phyloP scores from a whole-genome alignment of 2,888 invertebrate species.

The Diachrysia chrysitis region DNA sequence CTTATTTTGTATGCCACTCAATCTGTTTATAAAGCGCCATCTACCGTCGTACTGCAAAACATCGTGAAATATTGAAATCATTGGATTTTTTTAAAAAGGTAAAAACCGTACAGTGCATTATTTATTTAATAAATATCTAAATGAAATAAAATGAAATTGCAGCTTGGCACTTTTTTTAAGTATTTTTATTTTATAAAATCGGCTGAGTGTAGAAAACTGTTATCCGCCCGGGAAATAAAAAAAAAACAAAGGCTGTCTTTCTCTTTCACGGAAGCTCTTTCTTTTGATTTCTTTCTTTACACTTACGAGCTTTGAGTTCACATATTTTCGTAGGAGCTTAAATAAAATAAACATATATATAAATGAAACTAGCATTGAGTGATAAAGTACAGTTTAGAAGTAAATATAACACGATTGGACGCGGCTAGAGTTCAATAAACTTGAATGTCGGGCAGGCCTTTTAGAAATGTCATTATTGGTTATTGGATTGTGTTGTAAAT shows the following conservation, averaged over 20 bases:
- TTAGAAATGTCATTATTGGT: slow-evolving; percentile 77
- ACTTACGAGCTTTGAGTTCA: slow-evolving; percentile 64
- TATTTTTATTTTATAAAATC: slow-evolving; percentile 9
- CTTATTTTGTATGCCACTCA: too few species aligned
- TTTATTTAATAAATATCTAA: too few species aligned
- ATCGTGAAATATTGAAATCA: neutral
- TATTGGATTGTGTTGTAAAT: slow-evolving; percentile 74
- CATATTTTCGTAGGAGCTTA: slow-evolving; percentile 61
- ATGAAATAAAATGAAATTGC: too few species aligned
- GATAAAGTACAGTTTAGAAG: slow-evolving; percentile 60
- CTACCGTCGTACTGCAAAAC: neutral
- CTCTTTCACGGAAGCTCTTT: slow-evolving; percentile 66
- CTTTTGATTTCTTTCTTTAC: slow-evolving; percentile 68
- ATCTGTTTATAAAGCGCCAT: neutral
- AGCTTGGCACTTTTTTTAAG: neutral
- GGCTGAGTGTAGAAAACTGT: slow-evolving; percentile 20
- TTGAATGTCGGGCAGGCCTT: slow-evolving; percentile 71
- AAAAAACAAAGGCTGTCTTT: slow-evolving; percentile 61
- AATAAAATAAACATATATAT: slow-evolving; percentile 60
- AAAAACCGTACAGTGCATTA: neutral
- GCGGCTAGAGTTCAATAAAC: slow-evolving; percentile 83
- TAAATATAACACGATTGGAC: slow-evolving; percentile 61
- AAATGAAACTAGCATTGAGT: slow-evolving; percentile 63
- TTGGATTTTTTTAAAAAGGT: neutral
- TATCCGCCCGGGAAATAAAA: slow-evolving; percentile 43